These are phyloP conservation scores for Periplaneta americana DNA, from an alignment of 1,140 invertebrate genomes.

Conservation along the genomic window DNA sequence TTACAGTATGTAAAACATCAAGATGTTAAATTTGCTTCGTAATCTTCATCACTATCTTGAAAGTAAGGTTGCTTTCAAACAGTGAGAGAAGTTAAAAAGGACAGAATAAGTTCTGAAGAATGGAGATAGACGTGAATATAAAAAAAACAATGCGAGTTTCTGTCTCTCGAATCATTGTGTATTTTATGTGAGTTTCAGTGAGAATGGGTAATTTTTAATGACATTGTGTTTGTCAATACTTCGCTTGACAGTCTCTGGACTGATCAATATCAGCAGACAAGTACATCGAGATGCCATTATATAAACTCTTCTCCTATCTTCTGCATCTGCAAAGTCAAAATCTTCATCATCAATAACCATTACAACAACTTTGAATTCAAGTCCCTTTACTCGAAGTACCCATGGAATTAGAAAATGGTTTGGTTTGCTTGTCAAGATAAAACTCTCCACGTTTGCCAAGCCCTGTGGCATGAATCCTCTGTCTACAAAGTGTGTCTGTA, in stretches of 20 bases:
- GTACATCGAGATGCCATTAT: conserved; percentile 36
- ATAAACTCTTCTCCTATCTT: conserved; percentile 34
- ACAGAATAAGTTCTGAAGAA: no score
- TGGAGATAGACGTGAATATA: no score
- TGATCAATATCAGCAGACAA: conserved; percentile 32
- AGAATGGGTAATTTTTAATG: conserved; percentile 27
- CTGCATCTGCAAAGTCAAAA: conserved; percentile 31
- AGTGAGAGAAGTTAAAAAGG: no score
- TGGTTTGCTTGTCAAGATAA: conserved; percentile 25
- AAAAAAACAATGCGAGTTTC: not conserved
- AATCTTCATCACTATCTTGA: no score
- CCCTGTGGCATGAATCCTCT: conserved; percentile 31
- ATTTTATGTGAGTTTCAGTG: not conserved
- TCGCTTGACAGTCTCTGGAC: conserved; percentile 25
- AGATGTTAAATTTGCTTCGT: no score
- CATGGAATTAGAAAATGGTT: conserved; percentile 34
- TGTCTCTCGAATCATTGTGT: not conserved
- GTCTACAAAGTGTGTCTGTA: conserved; percentile 31
- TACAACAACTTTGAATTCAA: conserved; percentile 37
- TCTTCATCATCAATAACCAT: conserved; percentile 34
- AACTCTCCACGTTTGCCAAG: conserved; percentile 32
- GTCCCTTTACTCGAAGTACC: conserved; percentile 34
- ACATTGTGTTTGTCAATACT: conserved; percentile 26
- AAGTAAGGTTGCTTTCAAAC: no score
- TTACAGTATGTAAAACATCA: no score